A percentile compares a stretch with the other conserved stretches of the same genome.
Conservation (phyloP, 2,888 invertebrate genomes). For the Unio pictorum region DNA sequence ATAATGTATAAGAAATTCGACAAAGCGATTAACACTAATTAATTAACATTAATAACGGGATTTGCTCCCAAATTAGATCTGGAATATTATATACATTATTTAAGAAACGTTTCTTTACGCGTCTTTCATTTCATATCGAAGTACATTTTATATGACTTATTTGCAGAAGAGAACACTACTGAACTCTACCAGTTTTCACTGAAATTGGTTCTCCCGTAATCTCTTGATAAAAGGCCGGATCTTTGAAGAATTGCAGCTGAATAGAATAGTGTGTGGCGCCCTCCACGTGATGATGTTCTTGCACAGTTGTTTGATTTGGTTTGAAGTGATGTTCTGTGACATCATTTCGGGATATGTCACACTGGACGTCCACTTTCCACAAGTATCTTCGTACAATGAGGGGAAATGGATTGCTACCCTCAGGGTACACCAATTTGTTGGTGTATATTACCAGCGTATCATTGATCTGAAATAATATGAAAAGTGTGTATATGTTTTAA, state of each 20-base stretch:
- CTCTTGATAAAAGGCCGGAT: slow-evolving; percentile 30
- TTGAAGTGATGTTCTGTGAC: slow-evolving; percentile 25
- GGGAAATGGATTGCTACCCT: slow-evolving; percentile 30
- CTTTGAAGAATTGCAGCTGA: slow-evolving; percentile 26
- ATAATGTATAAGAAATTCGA: too few relatives aligned
- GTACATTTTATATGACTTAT: too few relatives aligned
- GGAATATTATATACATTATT: too few relatives aligned
- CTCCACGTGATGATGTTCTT: slow-evolving; percentile 20
- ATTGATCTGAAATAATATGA: slow-evolving; percentile 13
- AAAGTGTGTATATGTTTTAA: too few relatives aligned
- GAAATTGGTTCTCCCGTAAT: slow-evolving; percentile 35
- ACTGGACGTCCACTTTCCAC: slow-evolving; percentile 37
- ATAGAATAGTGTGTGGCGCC: slow-evolving; percentile 26
- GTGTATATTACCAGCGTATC: slow-evolving; percentile 19
- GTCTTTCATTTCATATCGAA: too few relatives aligned
- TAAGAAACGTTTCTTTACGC: too few relatives aligned
- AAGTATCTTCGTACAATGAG: slow-evolving; percentile 31
- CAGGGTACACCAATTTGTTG: slow-evolving; percentile 36
- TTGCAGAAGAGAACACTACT: too few relatives aligned
- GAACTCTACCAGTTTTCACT: slow-evolving; percentile 17
- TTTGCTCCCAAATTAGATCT: too few relatives aligned
- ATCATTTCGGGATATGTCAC: slow-evolving; percentile 24
- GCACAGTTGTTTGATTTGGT: slow-evolving; percentile 20
- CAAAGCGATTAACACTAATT: too few relatives aligned
- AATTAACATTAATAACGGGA: too few relatives aligned